phyloP scores from a whole-genome alignment of 2,113 vertebrate genomes.

The Clarias macrocephalus region DNA sequence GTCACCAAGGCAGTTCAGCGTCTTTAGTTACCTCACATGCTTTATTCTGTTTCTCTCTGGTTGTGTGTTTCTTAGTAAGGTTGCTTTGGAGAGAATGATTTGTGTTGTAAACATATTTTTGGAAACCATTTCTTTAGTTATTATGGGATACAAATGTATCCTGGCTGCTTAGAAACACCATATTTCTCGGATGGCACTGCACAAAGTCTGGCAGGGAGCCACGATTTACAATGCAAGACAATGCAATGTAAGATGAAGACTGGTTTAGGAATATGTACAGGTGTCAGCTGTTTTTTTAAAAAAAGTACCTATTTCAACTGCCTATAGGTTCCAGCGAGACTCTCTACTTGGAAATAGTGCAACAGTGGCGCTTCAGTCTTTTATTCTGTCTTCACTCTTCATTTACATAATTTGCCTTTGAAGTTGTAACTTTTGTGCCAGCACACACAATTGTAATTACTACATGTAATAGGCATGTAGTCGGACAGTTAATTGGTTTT shows the following conservation, averaged over 20 bases:
- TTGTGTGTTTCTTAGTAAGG: slow-evolving; percentile 13
- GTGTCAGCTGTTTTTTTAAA: background rate
- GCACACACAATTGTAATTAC: too few relatives aligned
- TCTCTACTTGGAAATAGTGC: background rate
- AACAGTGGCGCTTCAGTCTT: background rate
- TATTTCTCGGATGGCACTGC: background rate
- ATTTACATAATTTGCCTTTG: background rate
- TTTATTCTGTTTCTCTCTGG: slow-evolving; percentile 10
- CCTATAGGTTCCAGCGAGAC: background rate
- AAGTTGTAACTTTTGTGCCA: background rate
- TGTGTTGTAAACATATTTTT: slow-evolving; percentile 36
- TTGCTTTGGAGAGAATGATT: slow-evolving; percentile 41
- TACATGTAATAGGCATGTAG: too few relatives aligned
- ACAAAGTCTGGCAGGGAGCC: background rate
- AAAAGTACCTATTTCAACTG: background rate
- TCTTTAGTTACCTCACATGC: slow-evolving; percentile 27
- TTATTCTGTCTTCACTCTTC: background rate
- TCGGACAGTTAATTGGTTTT: background rate
- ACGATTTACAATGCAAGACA: background rate
- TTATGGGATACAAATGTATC: background rate
- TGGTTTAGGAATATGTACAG: background rate
- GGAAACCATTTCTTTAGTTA: slow-evolving; percentile 24
- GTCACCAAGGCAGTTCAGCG: slow-evolving; percentile 9
- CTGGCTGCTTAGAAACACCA: slow-evolving; percentile 41
- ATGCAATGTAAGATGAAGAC: background rate